These are phyloP conservation scores for Caradrina clavipalpis DNA, from an alignment of 2,888 invertebrate genomes.

Conservation along the genomic window DNA sequence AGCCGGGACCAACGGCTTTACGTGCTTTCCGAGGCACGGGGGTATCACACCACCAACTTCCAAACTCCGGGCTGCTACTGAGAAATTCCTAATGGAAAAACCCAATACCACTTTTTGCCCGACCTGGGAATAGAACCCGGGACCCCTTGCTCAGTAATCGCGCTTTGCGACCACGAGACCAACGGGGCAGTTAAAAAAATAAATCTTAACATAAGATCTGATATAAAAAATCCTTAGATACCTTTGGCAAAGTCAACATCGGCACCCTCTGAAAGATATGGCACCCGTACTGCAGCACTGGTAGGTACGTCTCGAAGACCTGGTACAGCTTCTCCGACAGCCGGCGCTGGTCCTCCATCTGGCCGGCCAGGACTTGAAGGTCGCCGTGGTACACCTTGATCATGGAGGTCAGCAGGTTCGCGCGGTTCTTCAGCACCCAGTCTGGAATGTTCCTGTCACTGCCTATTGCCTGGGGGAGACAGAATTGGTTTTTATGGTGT, in stretches of 20 bases:
- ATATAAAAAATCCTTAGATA: conserved; percentile 70
- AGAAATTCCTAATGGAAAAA: too few relatives aligned
- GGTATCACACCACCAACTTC: too few relatives aligned
- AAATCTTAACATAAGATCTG: too few relatives aligned
- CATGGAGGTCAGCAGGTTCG: conserved; percentile 94
- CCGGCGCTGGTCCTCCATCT: conserved; percentile 89
- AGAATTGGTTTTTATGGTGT: not conserved
- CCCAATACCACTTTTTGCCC: too few relatives aligned
- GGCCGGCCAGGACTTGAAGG: conserved; percentile 93
- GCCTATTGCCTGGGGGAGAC: conserved; percentile 94
- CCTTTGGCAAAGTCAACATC: conserved; percentile 95
- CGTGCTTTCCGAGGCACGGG: too few relatives aligned
- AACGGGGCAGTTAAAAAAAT: too few relatives aligned
- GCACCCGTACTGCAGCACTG: conserved; percentile 95
- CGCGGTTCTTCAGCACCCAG: conserved; percentile 95
- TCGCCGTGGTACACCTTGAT: conserved; percentile 96
- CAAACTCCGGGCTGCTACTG: too few relatives aligned
- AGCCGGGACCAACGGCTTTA: too few relatives aligned
- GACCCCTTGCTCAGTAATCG: too few relatives aligned
- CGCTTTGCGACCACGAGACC: too few relatives aligned
- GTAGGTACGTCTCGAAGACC: conserved; percentile 97
- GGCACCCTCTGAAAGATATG: conserved; percentile 96
- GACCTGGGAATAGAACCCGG: too few relatives aligned
- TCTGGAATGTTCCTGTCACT: conserved; percentile 96
- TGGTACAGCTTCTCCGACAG: conserved; percentile 94